Base-by-base conservation (phyloP, 2,797 vertebrate genomes). In the Chaenodraco wilsoni region DNA sequence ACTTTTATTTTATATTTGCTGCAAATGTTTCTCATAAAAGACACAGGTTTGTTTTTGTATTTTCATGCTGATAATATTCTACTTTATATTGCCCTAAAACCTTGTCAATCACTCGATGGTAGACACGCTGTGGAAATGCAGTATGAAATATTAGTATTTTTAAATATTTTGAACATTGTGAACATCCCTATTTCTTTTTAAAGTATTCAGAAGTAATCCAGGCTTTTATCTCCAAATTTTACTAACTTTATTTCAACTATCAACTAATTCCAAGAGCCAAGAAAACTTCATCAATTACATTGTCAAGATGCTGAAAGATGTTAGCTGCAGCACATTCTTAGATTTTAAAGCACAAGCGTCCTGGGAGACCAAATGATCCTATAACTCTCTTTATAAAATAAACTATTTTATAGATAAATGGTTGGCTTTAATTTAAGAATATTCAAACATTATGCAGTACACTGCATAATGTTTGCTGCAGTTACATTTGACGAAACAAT, bases 401-500 rank as follows among this genome's bases (percentile, higher is more conserved):
- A 55, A 46, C 9, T 44, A 13, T 44, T 14, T 13, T 14, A 13
- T 14, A 44, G 12, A 13, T 5, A 44, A 62, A 45, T 21, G 2
- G 33, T 61, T 16, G 19, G 3, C 4, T 46, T 65, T 37, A 46
- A 15, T 12, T 17, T 21, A 10, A 3, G 33, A 62, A 55, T 56
- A 27, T 12, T 37, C 5, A 1, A 5, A 8, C 14, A 37, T 5
- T 33, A 33, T 33, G 33, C 6, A 37, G 7, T 17, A 44, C 19
- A 56, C 15, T 14, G 3, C 37, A 60, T 27, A 40, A 27, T 48
- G 9, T 17, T 33, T 23, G 14, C 49, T 31, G 65, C 21, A 49
- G 17, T 65, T 68, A 51, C 16, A 49, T 61, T 54, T 57, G 21
- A 68, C 23, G 16, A 64, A 51, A 61, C 19, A 16, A 17, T 71